Base-by-base conservation (phyloP, 2,888 invertebrate genomes). In the Drosophila sordidula region DNA sequence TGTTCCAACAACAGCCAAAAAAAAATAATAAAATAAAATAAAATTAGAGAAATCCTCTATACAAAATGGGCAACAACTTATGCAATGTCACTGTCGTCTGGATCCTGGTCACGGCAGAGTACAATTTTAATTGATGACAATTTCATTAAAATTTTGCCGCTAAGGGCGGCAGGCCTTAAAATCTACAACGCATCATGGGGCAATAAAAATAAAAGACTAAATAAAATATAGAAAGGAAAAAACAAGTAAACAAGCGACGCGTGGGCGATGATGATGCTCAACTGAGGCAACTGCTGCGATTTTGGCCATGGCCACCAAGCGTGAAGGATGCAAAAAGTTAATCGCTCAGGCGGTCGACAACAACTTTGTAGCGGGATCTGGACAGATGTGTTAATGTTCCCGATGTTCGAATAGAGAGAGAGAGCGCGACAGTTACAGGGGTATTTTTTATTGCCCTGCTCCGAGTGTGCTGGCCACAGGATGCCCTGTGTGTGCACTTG, bases 61-160 rank as follows among this genome's bases (percentile, higher is more conserved):
- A 34, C 56, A 52, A 42, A 32, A 54, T n/a, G 50, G 42, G 34
- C 47, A 47, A 63, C 25, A 68, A 69, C 65, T 81, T 79, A 80
- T 82, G 76, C 78, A 76, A 69, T 70, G 76, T 80, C 84, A 80
- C 74, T 86, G 74, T 80, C 75, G 73, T 57, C 64, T 73, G 72
- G 72, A 54, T 61, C 82, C 81, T 65, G 70, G 77, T 70, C 78
- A 74, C 61, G 76, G 72, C 75, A 75, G 72, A 84, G 70, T 57
- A 80, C 78, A 87, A 89, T 90, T 90, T 90, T 90, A 90, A 90
- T 90, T 90, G 90, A 90, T 90, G 90, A 90, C 90, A 90, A 90
- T 89, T 90, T 90, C 89, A 90, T 90, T 90, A 90, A 90, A 87
- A 81, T 79, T 73, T 50, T 45, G 51, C 29, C 26, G 39, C 65